These are phyloP conservation scores for Spilogale gracilis DNA, from an alignment of 2,113 vertebrate genomes.

Conservation along the genomic window DNA sequence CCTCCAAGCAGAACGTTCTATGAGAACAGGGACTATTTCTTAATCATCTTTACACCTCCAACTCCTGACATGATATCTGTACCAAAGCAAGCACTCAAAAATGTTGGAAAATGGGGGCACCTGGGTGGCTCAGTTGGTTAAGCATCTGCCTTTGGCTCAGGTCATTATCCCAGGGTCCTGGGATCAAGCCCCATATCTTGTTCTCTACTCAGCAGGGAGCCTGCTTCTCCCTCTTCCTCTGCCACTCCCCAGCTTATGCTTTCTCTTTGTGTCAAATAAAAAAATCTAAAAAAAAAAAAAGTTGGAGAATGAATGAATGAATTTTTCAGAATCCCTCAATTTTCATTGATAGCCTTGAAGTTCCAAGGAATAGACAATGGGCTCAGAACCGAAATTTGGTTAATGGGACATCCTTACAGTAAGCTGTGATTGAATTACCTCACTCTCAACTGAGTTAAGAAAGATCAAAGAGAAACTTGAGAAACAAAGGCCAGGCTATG, in stretches of 20 bases:
- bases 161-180: neutral
- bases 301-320: neutral
- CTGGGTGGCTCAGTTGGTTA: neutral
- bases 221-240: neutral
- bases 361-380: neutral
- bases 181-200: neutral
- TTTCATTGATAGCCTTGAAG: neutral
- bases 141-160: neutral
- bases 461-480: neutral
- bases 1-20: neutral
- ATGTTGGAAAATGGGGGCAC: neutral
- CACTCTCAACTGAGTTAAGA: neutral
- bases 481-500: neutral
- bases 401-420: neutral
- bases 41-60: neutral
- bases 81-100: neutral
- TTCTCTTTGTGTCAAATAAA: neutral
- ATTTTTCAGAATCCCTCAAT: neutral
- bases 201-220: neutral
- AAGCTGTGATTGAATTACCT: neutral
- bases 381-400: neutral
- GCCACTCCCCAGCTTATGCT: neutral
- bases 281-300: neutral
- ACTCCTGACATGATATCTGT: neutral
- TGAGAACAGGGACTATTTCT: neutral